Percentiles rank a stretch among this genome's conserved stretches.
Conservation (phyloP, 2,888 invertebrate genomes). For the Microplitis deprimator region DNA sequence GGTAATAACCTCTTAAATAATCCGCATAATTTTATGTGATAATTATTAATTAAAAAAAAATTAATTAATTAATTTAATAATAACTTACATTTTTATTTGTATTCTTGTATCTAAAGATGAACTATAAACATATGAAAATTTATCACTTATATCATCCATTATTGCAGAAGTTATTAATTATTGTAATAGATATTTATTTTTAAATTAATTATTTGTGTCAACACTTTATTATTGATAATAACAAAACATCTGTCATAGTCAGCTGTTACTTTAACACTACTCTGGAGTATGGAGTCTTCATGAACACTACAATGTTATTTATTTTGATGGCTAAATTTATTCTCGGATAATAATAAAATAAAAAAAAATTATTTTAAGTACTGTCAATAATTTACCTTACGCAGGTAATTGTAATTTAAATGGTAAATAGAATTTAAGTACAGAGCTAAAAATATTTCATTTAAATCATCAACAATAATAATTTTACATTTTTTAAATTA, state of each 20-base stretch:
- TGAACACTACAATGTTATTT: not conserved
- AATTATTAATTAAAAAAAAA: not conserved
- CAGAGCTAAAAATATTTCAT: too few relatives aligned
- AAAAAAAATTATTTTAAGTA: too few relatives aligned
- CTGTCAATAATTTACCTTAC: too few relatives aligned
- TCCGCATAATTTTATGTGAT: not conserved
- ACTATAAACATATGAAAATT: constrained; percentile 91
- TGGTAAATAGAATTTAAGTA: too few relatives aligned
- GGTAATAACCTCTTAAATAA: too few relatives aligned
- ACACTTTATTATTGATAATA: not conserved
- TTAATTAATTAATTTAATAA: constrained; percentile 37
- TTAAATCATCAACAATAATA: too few relatives aligned
- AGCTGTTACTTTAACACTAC: not conserved
- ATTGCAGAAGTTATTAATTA: not conserved
- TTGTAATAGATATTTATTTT: not conserved
- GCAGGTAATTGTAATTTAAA: too few relatives aligned
- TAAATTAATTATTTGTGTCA: not conserved
- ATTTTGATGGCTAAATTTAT: not conserved
- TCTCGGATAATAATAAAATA: too few relatives aligned
- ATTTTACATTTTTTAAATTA: too few relatives aligned
- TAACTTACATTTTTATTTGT: constrained; percentile 91
- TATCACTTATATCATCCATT: constrained; percentile 84
- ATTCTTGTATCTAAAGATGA: constrained; percentile 90
- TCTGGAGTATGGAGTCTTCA: not conserved
- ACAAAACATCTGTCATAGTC: not conserved